Evolutionary conservation across 1,140 invertebrate species (phyloP), one percentile per base, ranked within the genome.

Genomic region (Pachypsylla venusta): DNA sequence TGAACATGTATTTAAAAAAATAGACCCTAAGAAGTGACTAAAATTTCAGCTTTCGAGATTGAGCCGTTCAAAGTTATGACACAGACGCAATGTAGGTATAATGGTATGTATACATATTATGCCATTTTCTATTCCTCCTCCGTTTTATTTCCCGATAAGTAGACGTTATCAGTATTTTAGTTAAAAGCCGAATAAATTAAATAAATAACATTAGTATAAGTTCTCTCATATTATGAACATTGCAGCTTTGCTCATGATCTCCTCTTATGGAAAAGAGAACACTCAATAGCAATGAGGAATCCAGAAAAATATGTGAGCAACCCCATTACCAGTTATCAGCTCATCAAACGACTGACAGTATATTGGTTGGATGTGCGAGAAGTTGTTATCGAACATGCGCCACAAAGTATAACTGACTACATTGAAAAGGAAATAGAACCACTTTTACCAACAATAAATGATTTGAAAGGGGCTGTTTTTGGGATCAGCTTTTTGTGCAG

Each of bases 401-500:
- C 42, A 19, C 3, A n/a, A n/a, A 48, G 22, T 48, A 3, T 48
- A 3, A 48, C 42, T 5, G 42, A 22, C 4, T 19, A 10, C 16
- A 7, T 48, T 4, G 42, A 48, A 22, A 48, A 22, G 42, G 42
- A 48, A 7, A 48, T 48, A 19, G 42, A 48, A 19, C 42, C 4
- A 19, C 22, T 48, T 22, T 48, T 48, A 10, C 42, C 42, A 5
- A 48, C 4, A 19, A 22, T n/a, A 3, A 48, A 22, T 19, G 42
- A 48, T 22, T 19, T 48, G 42, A 48, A 48, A n/a, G 42, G 42
- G 7, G 42, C n/a, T 48, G 42, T n/a, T 22, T 22, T 19, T 19
- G 42, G 42, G 7, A 48, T 48, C 42, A 48, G 42, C n/a, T 48
- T 48, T n/a, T 22, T 48, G 4, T 48, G 42, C 42, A 48, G 42